A percentile compares a stretch with the other conserved stretches of the same genome.
Evolutionary conservation across 2,797 vertebrate species (phyloP).

Genomic region (Melanotaenia pygmaea): DNA sequence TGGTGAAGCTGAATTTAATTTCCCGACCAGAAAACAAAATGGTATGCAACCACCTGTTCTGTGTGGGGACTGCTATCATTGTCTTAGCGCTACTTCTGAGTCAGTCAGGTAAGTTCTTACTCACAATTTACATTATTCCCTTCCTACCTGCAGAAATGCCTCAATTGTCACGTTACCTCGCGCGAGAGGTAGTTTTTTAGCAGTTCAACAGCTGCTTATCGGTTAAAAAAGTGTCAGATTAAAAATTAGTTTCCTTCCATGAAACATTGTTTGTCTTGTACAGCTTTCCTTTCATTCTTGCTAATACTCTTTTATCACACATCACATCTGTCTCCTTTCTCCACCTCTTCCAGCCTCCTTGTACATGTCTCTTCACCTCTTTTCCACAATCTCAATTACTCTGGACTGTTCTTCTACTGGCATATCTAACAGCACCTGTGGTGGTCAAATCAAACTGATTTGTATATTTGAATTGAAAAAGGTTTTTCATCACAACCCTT

Average conservation of each 20-base stretch:
- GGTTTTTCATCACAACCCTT: too few relatives aligned
- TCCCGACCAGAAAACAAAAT: constrained; percentile 56
- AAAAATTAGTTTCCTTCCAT: background rate
- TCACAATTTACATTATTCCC: constrained; percentile 3
- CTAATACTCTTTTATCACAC: too few relatives aligned
- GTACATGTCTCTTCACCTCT: too few relatives aligned
- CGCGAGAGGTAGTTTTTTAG: background rate
- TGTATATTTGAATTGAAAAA: too few relatives aligned
- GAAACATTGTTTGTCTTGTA: too few relatives aligned
- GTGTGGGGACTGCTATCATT: constrained; percentile 45
- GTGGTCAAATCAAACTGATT: too few relatives aligned
- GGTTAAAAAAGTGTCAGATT: background rate
- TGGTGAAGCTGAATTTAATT: constrained; percentile 37
- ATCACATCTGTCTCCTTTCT: too few relatives aligned
- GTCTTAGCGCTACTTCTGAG: constrained; percentile 68
- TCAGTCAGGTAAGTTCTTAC: constrained; percentile 71
- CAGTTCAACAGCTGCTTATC: background rate
- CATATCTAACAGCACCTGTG: too few relatives aligned
- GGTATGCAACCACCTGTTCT: constrained; percentile 71
- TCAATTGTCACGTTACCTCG: background rate
- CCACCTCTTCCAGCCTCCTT: too few relatives aligned
- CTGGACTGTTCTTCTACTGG: too few relatives aligned
- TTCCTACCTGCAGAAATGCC: background rate
- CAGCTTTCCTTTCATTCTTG: too few relatives aligned
- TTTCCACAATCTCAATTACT: too few relatives aligned